Evolutionary conservation across 2,797 vertebrate species (phyloP).

Genomic region (Pteronotus mesoamericanus): DNA sequence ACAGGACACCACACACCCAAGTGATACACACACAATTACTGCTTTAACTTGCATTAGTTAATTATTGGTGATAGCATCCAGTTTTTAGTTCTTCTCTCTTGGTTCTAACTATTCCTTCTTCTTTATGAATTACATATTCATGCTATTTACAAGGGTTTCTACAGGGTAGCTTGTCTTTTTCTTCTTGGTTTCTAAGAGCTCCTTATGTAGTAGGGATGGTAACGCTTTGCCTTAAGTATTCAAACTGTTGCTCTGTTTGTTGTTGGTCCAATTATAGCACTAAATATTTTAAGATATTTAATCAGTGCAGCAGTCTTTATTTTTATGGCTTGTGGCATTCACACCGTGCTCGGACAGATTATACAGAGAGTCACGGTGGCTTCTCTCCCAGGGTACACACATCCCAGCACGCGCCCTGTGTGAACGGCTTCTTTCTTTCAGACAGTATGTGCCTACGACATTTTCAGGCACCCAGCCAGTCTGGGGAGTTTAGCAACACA

Average conservation of each 20-base stretch:
- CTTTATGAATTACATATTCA: not conserved
- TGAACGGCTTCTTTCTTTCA: not conserved
- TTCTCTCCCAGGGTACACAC: not conserved
- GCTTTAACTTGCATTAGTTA: not conserved
- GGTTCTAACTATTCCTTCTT: not conserved
- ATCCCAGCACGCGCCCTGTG: not conserved
- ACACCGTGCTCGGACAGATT: not conserved
- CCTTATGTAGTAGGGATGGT: not conserved
- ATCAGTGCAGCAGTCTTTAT: not conserved
- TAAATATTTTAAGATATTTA: not conserved
- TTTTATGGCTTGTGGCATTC: not conserved
- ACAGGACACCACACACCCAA: not conserved
- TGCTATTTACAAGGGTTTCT: not conserved
- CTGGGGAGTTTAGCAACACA: not conserved
- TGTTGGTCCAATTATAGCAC: not conserved
- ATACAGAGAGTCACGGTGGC: not conserved
- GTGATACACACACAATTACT: not conserved
- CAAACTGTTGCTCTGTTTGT: not conserved
- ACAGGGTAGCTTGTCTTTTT: not conserved
- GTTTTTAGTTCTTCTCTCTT: not conserved
- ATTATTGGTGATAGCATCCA: not conserved
- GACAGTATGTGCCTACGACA: not conserved
- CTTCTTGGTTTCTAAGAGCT: not conserved
- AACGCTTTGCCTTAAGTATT: not conserved
- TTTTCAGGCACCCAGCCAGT: not conserved